Evolutionary conservation across 2,797 vertebrate species (phyloP).

Genomic region (Dryobates pubescens): DNA sequence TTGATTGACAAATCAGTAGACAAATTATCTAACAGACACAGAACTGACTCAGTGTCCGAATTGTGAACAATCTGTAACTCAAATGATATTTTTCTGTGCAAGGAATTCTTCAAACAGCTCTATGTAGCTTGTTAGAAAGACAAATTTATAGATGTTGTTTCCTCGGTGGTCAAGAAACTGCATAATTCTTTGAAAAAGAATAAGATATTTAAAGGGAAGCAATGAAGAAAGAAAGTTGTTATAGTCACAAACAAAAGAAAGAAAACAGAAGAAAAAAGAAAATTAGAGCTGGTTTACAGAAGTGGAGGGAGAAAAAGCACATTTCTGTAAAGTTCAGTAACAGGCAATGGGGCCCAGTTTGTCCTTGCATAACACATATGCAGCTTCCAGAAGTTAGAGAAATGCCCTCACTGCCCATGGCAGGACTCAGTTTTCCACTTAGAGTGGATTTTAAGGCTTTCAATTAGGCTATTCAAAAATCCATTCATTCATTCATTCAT

Average conservation of each 20-base stretch:
- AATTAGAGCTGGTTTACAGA: neutral
- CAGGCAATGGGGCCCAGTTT: neutral
- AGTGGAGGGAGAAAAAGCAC: neutral
- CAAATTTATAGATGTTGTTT: neutral
- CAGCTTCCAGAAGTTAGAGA: neutral
- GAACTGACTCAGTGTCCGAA: neutral
- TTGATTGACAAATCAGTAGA: neutral
- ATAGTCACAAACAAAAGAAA: neutral
- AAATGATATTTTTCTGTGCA: neutral
- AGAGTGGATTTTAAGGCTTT: neutral
- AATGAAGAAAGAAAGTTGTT: neutral
- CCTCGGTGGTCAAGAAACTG: neutral
- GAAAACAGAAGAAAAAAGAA: neutral
- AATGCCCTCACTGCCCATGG: neutral
- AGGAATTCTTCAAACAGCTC: conserved; percentile 5
- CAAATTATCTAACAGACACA: neutral
- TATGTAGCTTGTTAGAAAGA: neutral
- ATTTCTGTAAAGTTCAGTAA: neutral
- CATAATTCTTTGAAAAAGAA: neutral
- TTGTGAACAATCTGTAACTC: conserved; percentile 1
- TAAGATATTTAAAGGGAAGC: neutral
- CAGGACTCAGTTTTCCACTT: conserved; percentile 22
- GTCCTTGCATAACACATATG: rapidly evolving
- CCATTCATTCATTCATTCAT: neutral
- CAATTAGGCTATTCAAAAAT: conserved; percentile 23